Conservation (phyloP, 37 sponge, comb jelly and placozoan genomes). For the Hormiphora californensis region DNA sequence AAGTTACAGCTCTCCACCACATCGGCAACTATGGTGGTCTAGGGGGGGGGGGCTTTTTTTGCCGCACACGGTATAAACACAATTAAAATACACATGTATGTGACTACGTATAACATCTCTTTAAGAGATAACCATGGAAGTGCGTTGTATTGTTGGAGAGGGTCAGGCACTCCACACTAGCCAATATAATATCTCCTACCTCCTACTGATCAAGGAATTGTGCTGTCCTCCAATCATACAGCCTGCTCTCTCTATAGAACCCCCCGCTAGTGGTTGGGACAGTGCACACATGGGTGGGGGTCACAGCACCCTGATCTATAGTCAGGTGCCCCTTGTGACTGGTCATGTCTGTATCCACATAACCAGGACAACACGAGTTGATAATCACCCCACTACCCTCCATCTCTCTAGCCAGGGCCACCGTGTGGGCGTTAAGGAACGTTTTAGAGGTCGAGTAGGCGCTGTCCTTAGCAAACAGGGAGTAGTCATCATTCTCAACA, state of each 20-base stretch:
- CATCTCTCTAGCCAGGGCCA: not conserved
- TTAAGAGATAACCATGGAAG: no score
- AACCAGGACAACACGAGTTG: conserved; percentile 58
- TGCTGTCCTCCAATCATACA: conserved; percentile 67
- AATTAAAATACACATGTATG: no score
- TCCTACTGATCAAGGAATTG: no score
- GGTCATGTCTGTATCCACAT: conserved; percentile 73
- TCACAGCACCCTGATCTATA: conserved; percentile 81
- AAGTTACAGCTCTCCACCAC: no score
- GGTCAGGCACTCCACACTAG: no score
- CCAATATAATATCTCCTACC: no score
- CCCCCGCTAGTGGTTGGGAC: conserved; percentile 69
- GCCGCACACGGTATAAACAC: no score
- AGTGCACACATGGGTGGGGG: conserved; percentile 62
- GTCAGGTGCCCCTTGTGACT: conserved; percentile 56
- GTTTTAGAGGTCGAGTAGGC: conserved; percentile 23
- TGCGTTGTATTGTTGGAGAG: no score
- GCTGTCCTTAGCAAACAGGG: not conserved
- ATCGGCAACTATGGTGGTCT: no score
- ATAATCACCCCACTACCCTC: not conserved
- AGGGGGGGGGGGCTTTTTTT: no score
- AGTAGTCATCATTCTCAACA: conserved; percentile 56
- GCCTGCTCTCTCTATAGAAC: conserved; percentile 65
- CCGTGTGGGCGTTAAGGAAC: conserved; percentile 20
- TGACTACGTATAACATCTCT: no score